These are phyloP conservation scores for Amblyraja radiata DNA, from an alignment of 2,797 vertebrate species.

Conservation along the genomic window DNA sequence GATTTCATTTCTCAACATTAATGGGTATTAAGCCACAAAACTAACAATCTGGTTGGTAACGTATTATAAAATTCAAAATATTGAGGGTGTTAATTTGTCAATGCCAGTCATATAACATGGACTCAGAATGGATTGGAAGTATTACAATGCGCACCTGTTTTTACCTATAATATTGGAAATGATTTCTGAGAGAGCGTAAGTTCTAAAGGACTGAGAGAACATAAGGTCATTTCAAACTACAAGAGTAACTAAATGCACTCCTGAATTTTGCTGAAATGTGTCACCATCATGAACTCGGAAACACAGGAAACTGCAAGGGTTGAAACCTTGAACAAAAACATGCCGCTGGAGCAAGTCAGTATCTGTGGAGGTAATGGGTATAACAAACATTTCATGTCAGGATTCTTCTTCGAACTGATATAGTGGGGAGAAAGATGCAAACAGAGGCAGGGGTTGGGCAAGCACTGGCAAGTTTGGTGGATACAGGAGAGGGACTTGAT, in stretches of 20 bases:
- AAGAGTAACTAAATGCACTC: not conserved
- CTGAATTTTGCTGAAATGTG: too few species aligned
- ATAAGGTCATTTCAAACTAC: not conserved
- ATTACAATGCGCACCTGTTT: not conserved
- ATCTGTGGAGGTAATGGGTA: too few species aligned
- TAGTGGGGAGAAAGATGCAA: too few species aligned
- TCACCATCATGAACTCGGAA: too few species aligned
- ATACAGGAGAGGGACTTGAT: too few species aligned
- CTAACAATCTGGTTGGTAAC: not conserved
- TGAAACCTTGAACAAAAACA: too few species aligned
- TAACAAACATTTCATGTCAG: too few species aligned
- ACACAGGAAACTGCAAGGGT: too few species aligned
- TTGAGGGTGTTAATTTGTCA: not conserved
- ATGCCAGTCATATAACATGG: not conserved
- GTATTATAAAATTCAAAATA: not conserved
- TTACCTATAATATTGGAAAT: not conserved
- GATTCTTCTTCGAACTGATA: too few species aligned
- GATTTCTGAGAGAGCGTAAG: not conserved
- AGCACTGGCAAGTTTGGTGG: too few species aligned
- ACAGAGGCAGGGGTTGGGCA: too few species aligned
- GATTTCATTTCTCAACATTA: not conserved
- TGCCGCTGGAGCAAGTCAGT: too few species aligned
- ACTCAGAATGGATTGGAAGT: not conserved
- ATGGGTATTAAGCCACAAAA: not conserved
- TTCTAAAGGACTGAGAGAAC: not conserved